Evolutionary conservation across 2,797 vertebrate genomes (phyloP).

Genomic region (Malacoraja senta): DNA sequence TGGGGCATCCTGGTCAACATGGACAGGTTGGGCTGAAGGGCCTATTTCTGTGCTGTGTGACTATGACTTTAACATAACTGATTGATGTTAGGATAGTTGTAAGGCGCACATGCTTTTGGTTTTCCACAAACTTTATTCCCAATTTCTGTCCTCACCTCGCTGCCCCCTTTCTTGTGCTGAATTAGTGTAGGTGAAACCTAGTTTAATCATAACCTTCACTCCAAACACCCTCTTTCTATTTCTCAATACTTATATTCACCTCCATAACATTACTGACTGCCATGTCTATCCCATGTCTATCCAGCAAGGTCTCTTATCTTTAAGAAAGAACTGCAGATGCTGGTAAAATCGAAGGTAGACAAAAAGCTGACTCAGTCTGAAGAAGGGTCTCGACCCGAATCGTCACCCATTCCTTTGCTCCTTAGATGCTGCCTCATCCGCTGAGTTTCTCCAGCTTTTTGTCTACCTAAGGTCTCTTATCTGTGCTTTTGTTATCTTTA

Average conservation of each 20-base stretch:
- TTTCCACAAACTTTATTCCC: background rate
- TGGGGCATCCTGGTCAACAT: too few relatives aligned
- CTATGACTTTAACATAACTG: too few relatives aligned
- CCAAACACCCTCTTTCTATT: background rate
- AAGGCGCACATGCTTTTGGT: background rate
- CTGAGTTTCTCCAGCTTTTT: too few relatives aligned
- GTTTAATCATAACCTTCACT: background rate
- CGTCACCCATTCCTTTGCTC: too few relatives aligned
- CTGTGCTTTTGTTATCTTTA: background rate
- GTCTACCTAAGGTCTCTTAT: background rate
- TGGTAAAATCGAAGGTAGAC: too few relatives aligned
- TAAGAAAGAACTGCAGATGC: too few relatives aligned
- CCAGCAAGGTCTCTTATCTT: background rate
- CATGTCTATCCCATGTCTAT: background rate
- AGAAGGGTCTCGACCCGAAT: too few relatives aligned
- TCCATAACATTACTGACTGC: background rate
- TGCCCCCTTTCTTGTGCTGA: background rate
- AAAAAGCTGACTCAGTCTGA: too few relatives aligned
- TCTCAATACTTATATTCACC: background rate
- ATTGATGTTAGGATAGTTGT: background rate
- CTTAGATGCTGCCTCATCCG: too few relatives aligned
- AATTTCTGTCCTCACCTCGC: background rate
- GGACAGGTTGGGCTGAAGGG: too few relatives aligned
- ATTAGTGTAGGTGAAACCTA: background rate
- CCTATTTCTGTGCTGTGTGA: too few relatives aligned